These are phyloP conservation scores for Drepana falcataria DNA, from an alignment of 2,888 invertebrate genomes.

Conservation along the genomic window DNA sequence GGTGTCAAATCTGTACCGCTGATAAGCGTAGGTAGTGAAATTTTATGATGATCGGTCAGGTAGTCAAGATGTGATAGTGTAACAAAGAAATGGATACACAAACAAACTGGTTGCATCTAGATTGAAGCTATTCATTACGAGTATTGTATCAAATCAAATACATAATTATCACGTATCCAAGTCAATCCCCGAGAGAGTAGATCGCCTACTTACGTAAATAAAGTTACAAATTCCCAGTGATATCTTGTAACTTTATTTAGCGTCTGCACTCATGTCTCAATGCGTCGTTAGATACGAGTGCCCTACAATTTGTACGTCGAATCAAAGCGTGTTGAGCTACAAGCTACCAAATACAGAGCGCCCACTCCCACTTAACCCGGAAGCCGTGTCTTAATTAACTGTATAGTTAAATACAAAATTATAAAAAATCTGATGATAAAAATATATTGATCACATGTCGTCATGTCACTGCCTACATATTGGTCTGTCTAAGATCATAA, in stretches of 20 bases:
- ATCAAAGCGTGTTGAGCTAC: constrained; percentile 25
- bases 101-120: no score
- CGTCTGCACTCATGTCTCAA: constrained; percentile 11
- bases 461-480: background rate
- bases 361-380: constrained; percentile 52
- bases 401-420: constrained; percentile 1
- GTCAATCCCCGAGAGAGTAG: no score
- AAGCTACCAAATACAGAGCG: constrained; percentile 55
- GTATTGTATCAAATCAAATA: no score
- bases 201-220: background rate
- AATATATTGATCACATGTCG: background rate
- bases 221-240: no score
- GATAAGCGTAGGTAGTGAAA: no score
- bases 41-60: no score
- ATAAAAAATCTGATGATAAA: background rate
- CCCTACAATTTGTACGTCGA: constrained; percentile 32
- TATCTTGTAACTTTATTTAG: background rate
- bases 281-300: constrained; percentile 16
- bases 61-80: no score
- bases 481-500: no score
- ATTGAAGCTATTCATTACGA: no score
- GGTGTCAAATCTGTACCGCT: no score
- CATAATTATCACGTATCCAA: no score
- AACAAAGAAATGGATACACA: no score
- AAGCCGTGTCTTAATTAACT: constrained; percentile 29